These are phyloP conservation scores for Formica exsecta DNA, from an alignment of 1,140 invertebrate species.

Conservation along the genomic window DNA sequence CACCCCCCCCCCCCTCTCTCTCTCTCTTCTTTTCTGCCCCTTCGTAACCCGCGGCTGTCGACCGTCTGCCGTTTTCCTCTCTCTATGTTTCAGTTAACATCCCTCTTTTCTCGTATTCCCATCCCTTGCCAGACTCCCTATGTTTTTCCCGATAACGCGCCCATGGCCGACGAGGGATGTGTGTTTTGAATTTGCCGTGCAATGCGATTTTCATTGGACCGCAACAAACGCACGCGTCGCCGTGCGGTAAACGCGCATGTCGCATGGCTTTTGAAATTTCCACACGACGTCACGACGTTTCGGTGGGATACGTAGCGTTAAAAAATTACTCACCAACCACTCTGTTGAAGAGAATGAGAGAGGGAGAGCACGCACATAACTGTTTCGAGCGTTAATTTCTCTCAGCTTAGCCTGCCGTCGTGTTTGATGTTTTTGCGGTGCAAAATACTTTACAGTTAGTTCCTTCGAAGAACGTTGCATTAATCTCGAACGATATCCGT, in stretches of 20 bases:
- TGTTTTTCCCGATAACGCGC: conserved; percentile 60
- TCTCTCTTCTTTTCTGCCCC: not conserved
- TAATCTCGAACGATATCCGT: conserved; percentile 21
- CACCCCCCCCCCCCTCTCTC: not conserved
- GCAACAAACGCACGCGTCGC: conserved; percentile 45
- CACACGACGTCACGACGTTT: conserved; percentile 27
- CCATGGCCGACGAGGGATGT: not conserved
- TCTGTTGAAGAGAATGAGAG: not conserved
- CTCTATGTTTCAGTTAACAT: conserved; percentile 38
- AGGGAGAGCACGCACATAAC: not conserved
- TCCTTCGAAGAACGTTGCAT: conserved; percentile 45
- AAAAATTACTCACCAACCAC: conserved; percentile 37
- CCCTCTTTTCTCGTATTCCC: conserved; percentile 15
- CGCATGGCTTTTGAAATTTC: conserved; percentile 55
- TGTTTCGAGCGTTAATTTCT: conserved; percentile 50
- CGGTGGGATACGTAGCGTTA: conserved; percentile 45
- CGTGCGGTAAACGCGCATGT: conserved; percentile 42
- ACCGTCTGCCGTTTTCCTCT: conserved; percentile 59
- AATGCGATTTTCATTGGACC: conserved; percentile 67
- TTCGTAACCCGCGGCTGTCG: conserved; percentile 57
- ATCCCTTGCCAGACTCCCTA: conserved; percentile 4
- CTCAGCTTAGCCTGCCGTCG: not conserved
- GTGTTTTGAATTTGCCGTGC: conserved; percentile 56
- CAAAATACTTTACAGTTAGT: conserved; percentile 49
- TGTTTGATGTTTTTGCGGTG: conserved; percentile 48